Conservation (phyloP, 1,140 invertebrate genomes). For the Dreissena rostriformis region DNA sequence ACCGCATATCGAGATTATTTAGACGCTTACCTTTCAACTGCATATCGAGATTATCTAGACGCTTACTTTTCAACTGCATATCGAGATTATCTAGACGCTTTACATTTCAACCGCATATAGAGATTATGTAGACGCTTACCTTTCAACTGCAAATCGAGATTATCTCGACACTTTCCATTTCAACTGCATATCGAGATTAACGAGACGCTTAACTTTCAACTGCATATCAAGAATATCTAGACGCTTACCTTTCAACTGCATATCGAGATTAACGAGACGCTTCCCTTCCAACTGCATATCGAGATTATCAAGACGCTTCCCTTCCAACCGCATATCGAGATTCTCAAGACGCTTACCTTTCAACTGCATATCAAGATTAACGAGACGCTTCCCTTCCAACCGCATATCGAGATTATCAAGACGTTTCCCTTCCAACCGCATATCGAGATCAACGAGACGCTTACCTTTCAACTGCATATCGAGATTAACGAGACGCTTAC, state of each 20-base stretch:
- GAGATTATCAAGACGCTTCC: conserved; percentile 91
- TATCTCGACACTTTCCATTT: no score
- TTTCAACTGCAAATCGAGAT: no score
- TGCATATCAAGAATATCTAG: no score
- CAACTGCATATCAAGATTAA: conserved; percentile 90
- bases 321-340: conserved; percentile 83
- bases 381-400: conserved; percentile 85
- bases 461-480: no score
- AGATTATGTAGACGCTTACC: no score
- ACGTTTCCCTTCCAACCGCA: no score
- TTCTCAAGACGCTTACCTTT: conserved; percentile 91
- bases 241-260: no score
- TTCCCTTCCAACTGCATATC: conserved; percentile 89
- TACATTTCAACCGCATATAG: neutral
- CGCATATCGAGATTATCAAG: no score
- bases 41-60: conserved; percentile 93
- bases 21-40: conserved; percentile 90
- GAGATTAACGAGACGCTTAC: no score
- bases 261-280: conserved; percentile 91
- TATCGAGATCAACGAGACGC: no score
- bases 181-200: conserved; percentile 34
- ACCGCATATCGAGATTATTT: conserved; percentile 90
- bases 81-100: conserved; percentile 93
- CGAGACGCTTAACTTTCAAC: no score
- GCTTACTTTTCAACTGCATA: conserved; percentile 87